Base-by-base conservation (phyloP, 2,113 vertebrate genomes). In the Ursus arctos region DNA sequence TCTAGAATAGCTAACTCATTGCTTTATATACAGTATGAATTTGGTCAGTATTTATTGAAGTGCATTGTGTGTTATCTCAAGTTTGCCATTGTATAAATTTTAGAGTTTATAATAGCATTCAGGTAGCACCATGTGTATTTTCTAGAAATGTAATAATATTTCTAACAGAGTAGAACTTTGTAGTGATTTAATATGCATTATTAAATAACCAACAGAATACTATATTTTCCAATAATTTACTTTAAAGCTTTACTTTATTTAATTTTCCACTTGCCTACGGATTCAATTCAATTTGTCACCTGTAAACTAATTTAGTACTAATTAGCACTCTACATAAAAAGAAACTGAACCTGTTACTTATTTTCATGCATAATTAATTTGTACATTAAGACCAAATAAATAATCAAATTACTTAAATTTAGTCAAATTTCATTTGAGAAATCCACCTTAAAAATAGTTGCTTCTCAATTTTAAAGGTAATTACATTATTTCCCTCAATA, bases 371-470 rank as follows among this genome's bases (percentile, higher is more conserved):
- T 7, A 67, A 63, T 88, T 95, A 92, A 21, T 26, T 72, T 84
- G 72, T n/a, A 24, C 21, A 81, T 91, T 93, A 90, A 96, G 71
- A 80, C 10, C 13, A 95, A 69, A 81, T 61, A 47, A 22, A 86
- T 63, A 83, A 95, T 92, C 22, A 67, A 79, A 51, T 95, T 88
- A 76, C 49, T 97, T 88, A 84, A 88, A 81, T 76, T 76, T 94
- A 85, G 31, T 91, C 18, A 71, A 83, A 55, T 95, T 87, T 74
- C 19, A 65, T 93, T 82, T 72, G 90, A 79, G 12, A 53, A 89
- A 86, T 43, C 22, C 49, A 61, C 40, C 51, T 49, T 67, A 77
- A 51, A 94, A 97, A 74, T 26, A 53, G 21, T 91, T 47, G 4
- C 12, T 80, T 92, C 55, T 65, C 51, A 77, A 7, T 82, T 94